Base-by-base conservation (phyloP, 2,113 vertebrate species). In the Podarcis muralis region DNA sequence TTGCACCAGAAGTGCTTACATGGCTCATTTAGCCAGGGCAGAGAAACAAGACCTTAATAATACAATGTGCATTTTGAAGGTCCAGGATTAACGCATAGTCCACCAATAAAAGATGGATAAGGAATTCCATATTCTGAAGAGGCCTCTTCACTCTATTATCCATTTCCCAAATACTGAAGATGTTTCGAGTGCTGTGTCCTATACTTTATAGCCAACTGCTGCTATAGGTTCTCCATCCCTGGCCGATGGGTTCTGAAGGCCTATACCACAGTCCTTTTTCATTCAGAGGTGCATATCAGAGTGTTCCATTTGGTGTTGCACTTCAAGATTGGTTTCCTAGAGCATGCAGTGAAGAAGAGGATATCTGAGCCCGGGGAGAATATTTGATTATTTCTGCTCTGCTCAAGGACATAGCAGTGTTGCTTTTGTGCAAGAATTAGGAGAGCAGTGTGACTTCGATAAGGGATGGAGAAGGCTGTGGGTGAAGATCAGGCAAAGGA, bases 151-250 rank as follows among this genome's bases (percentile, higher is more conserved):
- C 16, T 0, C 4, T 93, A 86, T 92, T 91, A 89, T 89, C 92
- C 92, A 93, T 66, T 93, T 86, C 92, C 71, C 90, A 93, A 77
- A 89, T 79, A 87, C 11, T 53, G 48, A 88, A 78, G 76, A 90
- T 90, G 91, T 90, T 93, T 90, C 76, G 82, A 85, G 57, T 92
- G 13, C 53, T 81, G 87, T 65, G 27, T 91, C 91, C 90, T 74
- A 74, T 81, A 87, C n/a, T 93, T 83, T 23, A 87, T 91, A 92
- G 90, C 91, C 84, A 87, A 92, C 90, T 93, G 89, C 88, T 53
- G 72, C 20, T 89, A n/a, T n/a, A 20, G 59, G 59, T 62, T 62
- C 59, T 20, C 16, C 59, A 18, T 62, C 59, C 4, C 59, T 62
- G 13, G 40, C 40, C 23, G 2, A 6, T 20, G 35, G 22, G 3